Evolutionary conservation across 2,888 invertebrate species (phyloP).

Genomic region (Pharmacophagus antenor): DNA sequence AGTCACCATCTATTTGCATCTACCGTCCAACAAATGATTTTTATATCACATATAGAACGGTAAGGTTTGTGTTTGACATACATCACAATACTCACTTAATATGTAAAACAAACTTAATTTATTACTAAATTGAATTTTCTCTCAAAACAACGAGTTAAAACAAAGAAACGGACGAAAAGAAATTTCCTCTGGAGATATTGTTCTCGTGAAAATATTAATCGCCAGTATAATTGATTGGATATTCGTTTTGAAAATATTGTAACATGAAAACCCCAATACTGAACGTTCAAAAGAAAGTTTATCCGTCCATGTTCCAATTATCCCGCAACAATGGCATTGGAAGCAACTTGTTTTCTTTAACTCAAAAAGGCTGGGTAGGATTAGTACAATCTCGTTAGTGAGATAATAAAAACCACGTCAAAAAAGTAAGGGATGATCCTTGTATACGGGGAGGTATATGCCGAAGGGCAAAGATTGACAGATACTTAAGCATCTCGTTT

Average conservation of each 20-base stretch:
- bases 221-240: neutral
- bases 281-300: neutral
- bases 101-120: too few relatives aligned
- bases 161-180: neutral
- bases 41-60: too few relatives aligned
- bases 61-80: too few relatives aligned
- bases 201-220: neutral
- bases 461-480: conserved; percentile 5
- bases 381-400: conserved; percentile 24
- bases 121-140: too few relatives aligned
- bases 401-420: conserved; percentile 5
- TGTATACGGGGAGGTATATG: neutral
- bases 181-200: neutral
- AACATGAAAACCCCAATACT: neutral
- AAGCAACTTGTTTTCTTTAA: conserved; percentile 13
- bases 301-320: conserved; percentile 10
- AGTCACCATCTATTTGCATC: too few relatives aligned
- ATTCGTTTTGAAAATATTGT: conserved; percentile 19
- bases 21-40: too few relatives aligned
- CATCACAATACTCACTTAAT: too few relatives aligned
- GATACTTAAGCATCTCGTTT: conserved; percentile 5
- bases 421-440: conserved; percentile 17
- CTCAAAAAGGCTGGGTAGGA: conserved; percentile 3
- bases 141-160: neutral
- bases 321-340: conserved; percentile 11